Evolutionary conservation across 2,888 invertebrate genomes (phyloP), one percentile per base, ranked within the genome.

Genomic region (Microctonus brassicae): DNA sequence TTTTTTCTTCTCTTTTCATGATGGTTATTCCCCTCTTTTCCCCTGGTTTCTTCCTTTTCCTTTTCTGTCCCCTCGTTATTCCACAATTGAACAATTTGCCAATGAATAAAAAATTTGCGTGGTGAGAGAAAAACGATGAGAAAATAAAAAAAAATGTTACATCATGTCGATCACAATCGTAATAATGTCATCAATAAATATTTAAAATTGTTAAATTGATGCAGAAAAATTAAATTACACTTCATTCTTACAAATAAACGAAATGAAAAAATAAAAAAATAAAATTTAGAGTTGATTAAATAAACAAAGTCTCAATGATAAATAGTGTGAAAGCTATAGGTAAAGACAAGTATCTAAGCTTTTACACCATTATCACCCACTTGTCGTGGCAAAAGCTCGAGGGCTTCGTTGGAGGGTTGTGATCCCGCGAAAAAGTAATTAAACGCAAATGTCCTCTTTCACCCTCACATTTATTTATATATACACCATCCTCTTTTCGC

Each of bases 401-500:
- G 63, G 42, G 63, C 24, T 17, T 36, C 34, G 34, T n/a, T 24
- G 33, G 24, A 62, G 62, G 39, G 39, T 39, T 6, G 24, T 20
- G n/a, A 20, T 62, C n/a, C 26, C 17, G 26, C 26, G 63, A 47
- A 63, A 63, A 47, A 47, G 63, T 63, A 63, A 63, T 63, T 63
- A 63, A 63, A 63, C 26, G 42, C 63, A 20, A 65, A 64, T 69
- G 69, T 69, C 69, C 55, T 36, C 55, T 61, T 36, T 61, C 52
- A 11, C 17, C 17, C 60, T 39, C 65, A 65, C 64, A 4, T 39
- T 11, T 13, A n/a, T n/a, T 4, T 13, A 4, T 39, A 39, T 39
- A 39, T 39, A 11, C 6, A 39, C n/a, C 13, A n/a, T n/a, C 3
- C 13, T 1, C n/a, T 39, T 13, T 39, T 13, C 39, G 17, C 39